A percentile compares a stretch with the other conserved stretches of the same genome.
Conservation (phyloP, 92 coral and sea anemone genomes). For the Zoanthus sansibaricus region DNA sequence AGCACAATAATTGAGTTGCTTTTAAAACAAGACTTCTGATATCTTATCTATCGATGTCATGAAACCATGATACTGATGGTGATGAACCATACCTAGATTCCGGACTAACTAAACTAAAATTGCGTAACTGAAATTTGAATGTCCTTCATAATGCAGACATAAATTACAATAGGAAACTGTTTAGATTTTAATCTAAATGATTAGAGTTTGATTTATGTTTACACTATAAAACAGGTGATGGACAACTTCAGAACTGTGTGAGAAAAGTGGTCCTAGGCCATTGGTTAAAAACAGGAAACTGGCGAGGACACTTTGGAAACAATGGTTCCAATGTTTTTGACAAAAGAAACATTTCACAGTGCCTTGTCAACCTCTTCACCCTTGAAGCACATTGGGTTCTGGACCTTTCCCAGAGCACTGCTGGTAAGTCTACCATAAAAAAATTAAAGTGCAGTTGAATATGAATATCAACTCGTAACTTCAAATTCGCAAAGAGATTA, state of each 20-base stretch:
- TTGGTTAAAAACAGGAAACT: slow-evolving; percentile 9
- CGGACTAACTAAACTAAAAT: not conserved
- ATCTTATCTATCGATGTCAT: not conserved
- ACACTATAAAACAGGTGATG: slow-evolving; percentile 15
- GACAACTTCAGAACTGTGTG: slow-evolving; percentile 8
- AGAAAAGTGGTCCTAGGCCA: slow-evolving; percentile 16
- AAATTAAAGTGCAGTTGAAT: not conserved
- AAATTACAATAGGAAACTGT: slow-evolving; percentile 7
- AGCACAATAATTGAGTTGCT: not conserved
- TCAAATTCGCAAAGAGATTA: slow-evolving; percentile 8
- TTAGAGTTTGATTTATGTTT: slow-evolving; percentile 6
- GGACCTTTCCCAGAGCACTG: slow-evolving; percentile 5
- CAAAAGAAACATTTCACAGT: not conserved
- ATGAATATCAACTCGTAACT: not conserved
- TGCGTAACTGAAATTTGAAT: not conserved
- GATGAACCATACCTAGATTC: not conserved
- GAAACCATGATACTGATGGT: not conserved
- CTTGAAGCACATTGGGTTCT: slow-evolving; percentile 3
- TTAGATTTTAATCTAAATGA: slow-evolving; percentile 7
- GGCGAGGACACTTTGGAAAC: not conserved
- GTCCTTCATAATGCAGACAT: slow-evolving; percentile 1
- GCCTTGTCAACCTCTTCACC: not conserved
- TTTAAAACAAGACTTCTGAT: not conserved
- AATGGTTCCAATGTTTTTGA: not conserved
- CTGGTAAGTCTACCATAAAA: slow-evolving; percentile 8